phyloP scores from a whole-genome alignment of 2,797 vertebrate species.

The Syncerus caffer region DNA sequence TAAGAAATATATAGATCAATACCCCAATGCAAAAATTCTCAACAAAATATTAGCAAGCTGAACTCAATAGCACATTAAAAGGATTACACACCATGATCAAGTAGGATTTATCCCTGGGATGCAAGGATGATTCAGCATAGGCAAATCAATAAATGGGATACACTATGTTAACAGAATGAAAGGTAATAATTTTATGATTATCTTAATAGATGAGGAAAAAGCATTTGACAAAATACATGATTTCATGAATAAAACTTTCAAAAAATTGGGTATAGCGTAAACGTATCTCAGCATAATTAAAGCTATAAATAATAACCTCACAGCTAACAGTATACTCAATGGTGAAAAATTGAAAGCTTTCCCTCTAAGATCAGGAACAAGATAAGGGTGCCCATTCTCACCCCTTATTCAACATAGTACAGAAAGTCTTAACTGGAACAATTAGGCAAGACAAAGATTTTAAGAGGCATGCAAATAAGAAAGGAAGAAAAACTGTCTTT shows the following conservation, averaged over 20 bases:
- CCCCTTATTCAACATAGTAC: neutral
- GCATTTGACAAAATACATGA: neutral
- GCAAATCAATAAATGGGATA: neutral
- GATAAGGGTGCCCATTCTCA: neutral
- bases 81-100: neutral
- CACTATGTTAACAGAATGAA: neutral
- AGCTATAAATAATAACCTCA: neutral
- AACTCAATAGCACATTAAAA: neutral
- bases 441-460: neutral
- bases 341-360: neutral
- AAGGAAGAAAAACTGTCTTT: neutral
- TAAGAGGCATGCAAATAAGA: neutral
- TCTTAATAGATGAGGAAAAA: neutral
- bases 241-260: neutral
- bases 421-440: neutral
- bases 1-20: neutral
- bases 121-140: neutral
- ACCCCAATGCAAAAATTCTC: neutral
- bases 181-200: neutral
- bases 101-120: neutral
- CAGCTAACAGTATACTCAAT: neutral
- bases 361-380: neutral
- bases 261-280: neutral
- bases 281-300: neutral
- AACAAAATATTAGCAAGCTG: neutral